Evolutionary conservation across 2,113 vertebrate genomes (phyloP).

Genomic region (Charadrius vociferus): DNA sequence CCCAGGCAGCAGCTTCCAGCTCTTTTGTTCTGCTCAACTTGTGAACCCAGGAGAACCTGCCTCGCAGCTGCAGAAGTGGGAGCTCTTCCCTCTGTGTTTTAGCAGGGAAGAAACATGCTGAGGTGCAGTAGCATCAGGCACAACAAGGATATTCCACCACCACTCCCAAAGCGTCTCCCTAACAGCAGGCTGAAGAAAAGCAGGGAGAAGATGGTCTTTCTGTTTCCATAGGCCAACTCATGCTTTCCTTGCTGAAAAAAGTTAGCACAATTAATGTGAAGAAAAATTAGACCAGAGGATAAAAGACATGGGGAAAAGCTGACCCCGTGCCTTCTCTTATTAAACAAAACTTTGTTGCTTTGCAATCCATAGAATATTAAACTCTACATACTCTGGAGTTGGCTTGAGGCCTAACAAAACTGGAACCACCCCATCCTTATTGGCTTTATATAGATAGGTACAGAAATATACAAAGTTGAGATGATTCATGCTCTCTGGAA

Average conservation of each 20-base stretch:
- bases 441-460: conserved; percentile 71
- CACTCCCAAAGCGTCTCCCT: background rate
- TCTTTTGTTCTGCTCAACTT: background rate
- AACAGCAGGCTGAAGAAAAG: background rate
- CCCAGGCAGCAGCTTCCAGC: background rate
- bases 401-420: conserved; percentile 57
- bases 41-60: background rate
- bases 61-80: background rate
- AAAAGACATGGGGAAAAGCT: background rate
- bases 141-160: background rate
- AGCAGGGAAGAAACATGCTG: background rate
- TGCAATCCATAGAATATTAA: conserved; percentile 47
- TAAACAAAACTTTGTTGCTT: background rate
- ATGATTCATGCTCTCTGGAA: conserved; percentile 68
- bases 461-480: conserved; percentile 60
- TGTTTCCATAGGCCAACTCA: background rate
- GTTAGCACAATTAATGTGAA: background rate
- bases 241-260: background rate
- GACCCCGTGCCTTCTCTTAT: background rate
- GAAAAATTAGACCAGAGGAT: background rate
- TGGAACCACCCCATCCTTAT: conserved; percentile 63
- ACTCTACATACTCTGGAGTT: conserved; percentile 13
- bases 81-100: background rate
- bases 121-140: background rate
- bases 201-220: background rate